Conservation (phyloP, 2,888 invertebrate genomes). For the Archips xylosteana region DNA sequence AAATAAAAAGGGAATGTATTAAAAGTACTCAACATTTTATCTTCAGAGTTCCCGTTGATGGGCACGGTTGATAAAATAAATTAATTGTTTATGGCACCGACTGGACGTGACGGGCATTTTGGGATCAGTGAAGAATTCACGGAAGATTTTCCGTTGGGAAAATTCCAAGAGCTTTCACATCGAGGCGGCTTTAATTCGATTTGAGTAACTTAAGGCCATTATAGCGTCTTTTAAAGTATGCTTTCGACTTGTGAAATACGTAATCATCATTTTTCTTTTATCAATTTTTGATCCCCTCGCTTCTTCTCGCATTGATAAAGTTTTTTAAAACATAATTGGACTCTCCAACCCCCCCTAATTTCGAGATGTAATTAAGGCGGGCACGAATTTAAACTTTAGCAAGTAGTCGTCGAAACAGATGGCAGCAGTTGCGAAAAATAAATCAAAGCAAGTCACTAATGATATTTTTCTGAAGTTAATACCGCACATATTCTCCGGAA, state of each 20-base stretch:
- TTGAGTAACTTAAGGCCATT: conserved; percentile 11
- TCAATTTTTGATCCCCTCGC: not conserved
- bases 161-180: conserved; percentile 37
- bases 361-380: not conserved
- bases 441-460: conserved; percentile 26
- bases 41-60: conserved; percentile 43
- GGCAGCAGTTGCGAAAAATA: not conserved
- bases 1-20: conserved; percentile 45
- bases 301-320: not conserved
- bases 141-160: conserved; percentile 41
- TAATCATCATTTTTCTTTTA: not conserved
- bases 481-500: conserved; percentile 15
- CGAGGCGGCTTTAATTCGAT: conserved; percentile 4
- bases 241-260: conserved; percentile 1
- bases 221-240: not conserved
- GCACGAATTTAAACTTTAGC: not conserved
- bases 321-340: conserved; percentile 2
- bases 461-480: conserved; percentile 32
- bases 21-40: conserved; percentile 45
- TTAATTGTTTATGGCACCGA: conserved; percentile 66
- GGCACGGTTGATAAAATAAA: conserved; percentile 67
- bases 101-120: conserved; percentile 61
- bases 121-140: conserved; percentile 41
- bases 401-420: not conserved
- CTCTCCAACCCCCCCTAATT: not conserved